Conservation (phyloP, 2,888 invertebrate genomes). For the Cerceris ruficornis region DNA sequence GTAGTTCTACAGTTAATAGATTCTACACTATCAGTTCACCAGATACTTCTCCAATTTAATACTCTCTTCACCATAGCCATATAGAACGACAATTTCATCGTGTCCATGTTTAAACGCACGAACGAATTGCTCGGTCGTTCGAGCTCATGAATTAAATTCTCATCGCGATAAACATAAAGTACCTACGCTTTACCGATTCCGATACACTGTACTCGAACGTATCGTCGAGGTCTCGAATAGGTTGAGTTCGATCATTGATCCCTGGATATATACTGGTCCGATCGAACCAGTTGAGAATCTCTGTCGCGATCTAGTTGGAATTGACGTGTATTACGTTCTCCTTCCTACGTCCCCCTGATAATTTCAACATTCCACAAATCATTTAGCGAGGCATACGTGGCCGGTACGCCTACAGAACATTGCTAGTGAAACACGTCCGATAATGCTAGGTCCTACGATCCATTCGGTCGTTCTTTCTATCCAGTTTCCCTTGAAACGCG, state of each 20-base stretch:
- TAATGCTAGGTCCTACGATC: constrained; percentile 49
- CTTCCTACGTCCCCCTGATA: constrained; percentile 59
- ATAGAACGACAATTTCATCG: no score
- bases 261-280: neutral
- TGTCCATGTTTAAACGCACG: no score
- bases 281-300: constrained; percentile 46
- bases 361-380: constrained; percentile 69
- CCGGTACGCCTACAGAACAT: constrained; percentile 52
- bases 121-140: neutral
- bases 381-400: constrained; percentile 52
- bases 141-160: neutral
- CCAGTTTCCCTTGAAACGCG: constrained; percentile 70
- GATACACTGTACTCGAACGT: neutral
- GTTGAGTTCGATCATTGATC: neutral
- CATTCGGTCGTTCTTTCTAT: constrained; percentile 54
- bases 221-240: neutral
- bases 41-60: no score
- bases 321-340: constrained; percentile 43
- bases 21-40: no score
- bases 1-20: no score
- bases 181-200: neutral
- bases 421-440: constrained; percentile 38
- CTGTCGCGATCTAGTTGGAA: constrained; percentile 46
- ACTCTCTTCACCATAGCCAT: no score
- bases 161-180: neutral